These are phyloP conservation scores for Troides aeacus DNA, from an alignment of 2,888 invertebrate genomes.

Conservation along the genomic window DNA sequence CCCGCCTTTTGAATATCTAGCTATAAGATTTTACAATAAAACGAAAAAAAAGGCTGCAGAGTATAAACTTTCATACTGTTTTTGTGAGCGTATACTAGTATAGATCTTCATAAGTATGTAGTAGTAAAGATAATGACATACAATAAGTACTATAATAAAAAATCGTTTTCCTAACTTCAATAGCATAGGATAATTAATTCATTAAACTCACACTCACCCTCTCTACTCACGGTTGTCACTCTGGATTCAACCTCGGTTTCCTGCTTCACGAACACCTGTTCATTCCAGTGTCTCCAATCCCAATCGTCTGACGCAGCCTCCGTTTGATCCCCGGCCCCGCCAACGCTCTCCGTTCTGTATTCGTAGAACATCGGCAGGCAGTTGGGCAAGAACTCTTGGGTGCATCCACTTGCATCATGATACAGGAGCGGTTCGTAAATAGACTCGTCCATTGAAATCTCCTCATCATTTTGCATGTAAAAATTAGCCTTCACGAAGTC, in stretches of 20 bases:
- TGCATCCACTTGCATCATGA: conserved; percentile 34
- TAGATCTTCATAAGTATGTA: no score
- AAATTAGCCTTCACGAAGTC: conserved; percentile 54
- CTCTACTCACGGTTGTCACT: conserved; percentile 46
- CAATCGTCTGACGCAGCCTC: conserved; percentile 33
- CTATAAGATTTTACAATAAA: no score
- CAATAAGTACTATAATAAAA: no score
- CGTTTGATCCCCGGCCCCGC: conserved; percentile 38
- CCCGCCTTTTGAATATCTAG: no score
- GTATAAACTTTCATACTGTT: no score
- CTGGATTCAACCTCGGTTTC: conserved; percentile 45
- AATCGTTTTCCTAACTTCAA: no score
- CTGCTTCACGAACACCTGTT: conserved; percentile 52
- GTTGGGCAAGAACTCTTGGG: conserved; percentile 38
- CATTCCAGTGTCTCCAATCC: conserved; percentile 51
- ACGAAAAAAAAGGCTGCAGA: no score
- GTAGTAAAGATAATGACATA: no score
- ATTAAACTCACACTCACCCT: conserved; percentile 43
- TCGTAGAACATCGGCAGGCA: conserved; percentile 61
- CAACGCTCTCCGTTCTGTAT: conserved; percentile 39
- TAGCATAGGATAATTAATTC: no score
- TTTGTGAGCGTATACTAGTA: no score
- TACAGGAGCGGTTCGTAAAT: conserved; percentile 34
- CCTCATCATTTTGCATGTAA: conserved; percentile 41
- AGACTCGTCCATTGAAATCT: conserved; percentile 29